phyloP scores from a whole-genome alignment of 2,888 invertebrate species.

The Phengaris arion region DNA sequence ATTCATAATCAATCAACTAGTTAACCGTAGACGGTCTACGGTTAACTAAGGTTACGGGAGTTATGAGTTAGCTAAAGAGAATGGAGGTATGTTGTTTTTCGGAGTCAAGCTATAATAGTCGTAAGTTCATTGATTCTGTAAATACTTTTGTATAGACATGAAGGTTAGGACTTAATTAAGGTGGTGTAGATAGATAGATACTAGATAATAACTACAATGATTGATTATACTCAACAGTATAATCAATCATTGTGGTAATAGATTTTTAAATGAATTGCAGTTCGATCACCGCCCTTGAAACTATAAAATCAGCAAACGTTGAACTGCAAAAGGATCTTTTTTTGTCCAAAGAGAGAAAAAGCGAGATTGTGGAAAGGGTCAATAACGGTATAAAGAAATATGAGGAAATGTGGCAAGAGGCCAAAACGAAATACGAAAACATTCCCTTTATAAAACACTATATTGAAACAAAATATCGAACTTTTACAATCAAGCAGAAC shows the following conservation, averaged over 20 bases:
- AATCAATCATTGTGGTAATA: neutral
- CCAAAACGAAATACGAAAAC: slow-evolving; percentile 59
- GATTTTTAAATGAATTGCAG: slow-evolving; percentile 44
- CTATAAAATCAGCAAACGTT: slow-evolving; percentile 55
- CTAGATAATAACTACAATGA: too few relatives aligned
- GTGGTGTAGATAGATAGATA: too few relatives aligned
- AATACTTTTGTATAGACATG: too few relatives aligned
- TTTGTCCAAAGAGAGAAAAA: slow-evolving; percentile 51
- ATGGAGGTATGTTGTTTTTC: too few relatives aligned
- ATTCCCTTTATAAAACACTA: slow-evolving; percentile 58
- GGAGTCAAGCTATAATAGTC: too few relatives aligned
- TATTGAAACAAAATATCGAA: slow-evolving; percentile 46
- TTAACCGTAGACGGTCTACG: too few relatives aligned
- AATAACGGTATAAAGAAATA: slow-evolving; percentile 55
- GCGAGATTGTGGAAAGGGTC: slow-evolving; percentile 49
- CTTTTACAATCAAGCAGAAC: slow-evolving; percentile 44
- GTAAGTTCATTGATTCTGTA: too few relatives aligned
- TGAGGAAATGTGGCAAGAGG: slow-evolving; percentile 56
- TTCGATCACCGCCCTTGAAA: slow-evolving; percentile 50
- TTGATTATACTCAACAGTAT: neutral
- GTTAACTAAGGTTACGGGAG: too few relatives aligned
- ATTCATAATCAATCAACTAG: too few relatives aligned
- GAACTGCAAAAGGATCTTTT: slow-evolving; percentile 59
- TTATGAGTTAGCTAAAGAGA: too few relatives aligned
- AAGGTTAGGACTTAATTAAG: too few relatives aligned